Conservation (phyloP, 2,113 vertebrate species). For the Nothoprocta pentlandii region DNA sequence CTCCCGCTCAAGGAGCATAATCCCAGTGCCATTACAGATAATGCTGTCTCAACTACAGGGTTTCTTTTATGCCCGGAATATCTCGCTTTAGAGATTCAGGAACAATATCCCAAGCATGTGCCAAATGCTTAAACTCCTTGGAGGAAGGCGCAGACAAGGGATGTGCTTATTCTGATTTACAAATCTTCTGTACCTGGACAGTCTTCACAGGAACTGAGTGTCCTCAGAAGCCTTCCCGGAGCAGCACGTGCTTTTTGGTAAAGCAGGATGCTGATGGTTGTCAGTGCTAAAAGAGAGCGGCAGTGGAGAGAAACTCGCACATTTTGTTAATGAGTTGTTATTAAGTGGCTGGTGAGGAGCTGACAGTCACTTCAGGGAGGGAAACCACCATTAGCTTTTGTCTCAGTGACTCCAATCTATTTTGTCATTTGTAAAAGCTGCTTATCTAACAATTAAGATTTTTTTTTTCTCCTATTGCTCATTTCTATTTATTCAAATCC, state of each 20-base stretch:
- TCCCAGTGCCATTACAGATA: neutral
- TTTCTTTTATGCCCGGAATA: neutral
- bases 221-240: constrained; percentile 4
- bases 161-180: neutral
- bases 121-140: neutral
- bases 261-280: neutral
- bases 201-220: neutral
- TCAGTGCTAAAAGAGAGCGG: constrained; percentile 9
- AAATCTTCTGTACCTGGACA: neutral
- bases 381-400: neutral
- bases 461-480: neutral
- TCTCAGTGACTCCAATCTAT: neutral
- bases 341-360: neutral
- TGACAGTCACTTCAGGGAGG: neutral
- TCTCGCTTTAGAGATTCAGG: neutral
- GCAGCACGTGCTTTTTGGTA: neutral
- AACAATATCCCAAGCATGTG: neutral
- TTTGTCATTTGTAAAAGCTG: neutral
- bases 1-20: neutral
- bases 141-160: neutral
- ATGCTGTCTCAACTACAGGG: neutral
- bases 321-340: constrained; percentile 12
- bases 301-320: constrained; percentile 18
- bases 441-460: neutral
- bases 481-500: neutral